Base-by-base conservation (phyloP, 2,113 vertebrate species). In the Abramis brama region DNA sequence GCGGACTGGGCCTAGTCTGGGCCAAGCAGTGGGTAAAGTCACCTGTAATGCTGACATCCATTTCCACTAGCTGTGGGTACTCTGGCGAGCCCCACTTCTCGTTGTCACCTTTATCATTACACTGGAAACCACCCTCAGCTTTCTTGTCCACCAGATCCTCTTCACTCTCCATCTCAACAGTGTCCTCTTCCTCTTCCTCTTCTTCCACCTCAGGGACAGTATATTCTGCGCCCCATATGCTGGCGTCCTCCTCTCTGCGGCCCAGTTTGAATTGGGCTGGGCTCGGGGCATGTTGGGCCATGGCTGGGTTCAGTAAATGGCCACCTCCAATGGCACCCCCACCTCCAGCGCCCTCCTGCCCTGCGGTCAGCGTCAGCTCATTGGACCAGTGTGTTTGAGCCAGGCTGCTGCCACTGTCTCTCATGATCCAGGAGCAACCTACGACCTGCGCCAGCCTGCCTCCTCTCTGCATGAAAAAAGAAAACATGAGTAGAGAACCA, bases 361-460 rank as follows among this genome's bases (percentile, higher is more conserved):
- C 84, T 10, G 17, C 45, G 10, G 83, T 79, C n/a, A 83, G 59
- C 11, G 79, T 83, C 70, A 90, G 45, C 83, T 90, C 85, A 82
- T 82, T 76, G 79, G 76, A 39, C 84, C 86, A 86, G 62, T 87
- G 87, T 36, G 81, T 87, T 71, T 87, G 86, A 33, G 75, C 77
- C 70, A 89, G 85, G 59, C 76, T 59, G 52, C 50, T 84, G 50
- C 86, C 86, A 85, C 88, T 50, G 87, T 90, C 87, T 89, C 87
- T 83, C 84, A 89, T 86, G 71, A 74, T 87, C 82, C 86, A 87
- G 47, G 27, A 30, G 80, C 83, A 75, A 68, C 64, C 74, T 43
- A 66, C 50, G 21, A 79, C 85, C 82, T 87, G 79, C 39, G 76
- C 85, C 86, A 75, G 82, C 68, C 84, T 82, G 85, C 33, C 77